A percentile compares a stretch with the other conserved stretches of the same genome.
Evolutionary conservation across 2,113 vertebrate species (phyloP).

Genomic region (Naja naja): DNA sequence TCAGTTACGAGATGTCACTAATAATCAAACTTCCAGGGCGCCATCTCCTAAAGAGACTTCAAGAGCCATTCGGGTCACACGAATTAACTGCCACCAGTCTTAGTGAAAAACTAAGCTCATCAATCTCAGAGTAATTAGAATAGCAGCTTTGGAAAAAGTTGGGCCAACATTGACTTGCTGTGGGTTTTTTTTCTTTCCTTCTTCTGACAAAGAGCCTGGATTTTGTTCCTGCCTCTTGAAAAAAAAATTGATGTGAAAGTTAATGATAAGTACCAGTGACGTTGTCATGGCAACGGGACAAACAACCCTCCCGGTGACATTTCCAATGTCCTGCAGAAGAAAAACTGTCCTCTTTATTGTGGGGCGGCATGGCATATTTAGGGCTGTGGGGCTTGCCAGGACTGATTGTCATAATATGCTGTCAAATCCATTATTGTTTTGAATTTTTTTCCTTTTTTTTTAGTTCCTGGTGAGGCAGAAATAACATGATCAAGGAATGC

Average conservation of each 20-base stretch:
- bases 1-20: conserved; percentile 87
- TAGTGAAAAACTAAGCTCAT: conserved; percentile 78
- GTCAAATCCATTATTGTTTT: conserved; percentile 82
- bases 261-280: conserved; percentile 88
- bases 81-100: conserved; percentile 87
- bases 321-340: conserved; percentile 86
- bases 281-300: conserved; percentile 81
- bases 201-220: conserved; percentile 74
- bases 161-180: conserved; percentile 79
- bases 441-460: conserved; percentile 76
- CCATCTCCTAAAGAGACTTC: conserved; percentile 80
- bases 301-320: conserved; percentile 80
- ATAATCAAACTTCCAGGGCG: conserved; percentile 87
- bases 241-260: conserved; percentile 81
- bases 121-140: conserved; percentile 86
- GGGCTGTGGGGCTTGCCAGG: conserved; percentile 73
- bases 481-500: conserved; percentile 75
- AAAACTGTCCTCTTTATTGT: conserved; percentile 82
- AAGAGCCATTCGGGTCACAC: conserved; percentile 77
- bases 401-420: conserved; percentile 81
- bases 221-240: neutral
- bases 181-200: conserved; percentile 30
- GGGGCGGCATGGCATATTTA: conserved; percentile 78
- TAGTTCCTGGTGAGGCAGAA: conserved; percentile 72
- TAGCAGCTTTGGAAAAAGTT: conserved; percentile 84